Evolutionary conservation across 2,888 invertebrate genomes (phyloP).

Genomic region (Drosophila heteroneura): DNA sequence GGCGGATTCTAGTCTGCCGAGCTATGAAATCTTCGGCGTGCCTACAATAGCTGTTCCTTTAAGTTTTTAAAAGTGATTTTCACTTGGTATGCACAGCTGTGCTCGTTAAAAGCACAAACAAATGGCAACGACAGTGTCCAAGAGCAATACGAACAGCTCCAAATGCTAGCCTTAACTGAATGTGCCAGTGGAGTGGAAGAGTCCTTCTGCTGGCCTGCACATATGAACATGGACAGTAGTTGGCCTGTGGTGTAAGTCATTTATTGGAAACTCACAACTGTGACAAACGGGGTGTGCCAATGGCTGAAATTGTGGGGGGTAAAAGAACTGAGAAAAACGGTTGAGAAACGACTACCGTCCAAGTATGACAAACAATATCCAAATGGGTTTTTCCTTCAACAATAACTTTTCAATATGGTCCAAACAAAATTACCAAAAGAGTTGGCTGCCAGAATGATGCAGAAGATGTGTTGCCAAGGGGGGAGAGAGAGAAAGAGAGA

Average conservation of each 20-base stretch:
- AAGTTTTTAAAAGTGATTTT: conserved; percentile 71
- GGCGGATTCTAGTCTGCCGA: not conserved
- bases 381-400: conserved; percentile 76
- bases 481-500: not conserved
- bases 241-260: conserved; percentile 71
- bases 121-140: conserved; percentile 21
- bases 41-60: not conserved
- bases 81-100: conserved; percentile 64
- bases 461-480: conserved; percentile 23
- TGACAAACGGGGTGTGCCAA: not conserved
- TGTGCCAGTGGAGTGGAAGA: conserved; percentile 15
- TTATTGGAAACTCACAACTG: conserved; percentile 72
- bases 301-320: not conserved
- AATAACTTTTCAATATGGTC: conserved; percentile 77
- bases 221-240: conserved; percentile 37
- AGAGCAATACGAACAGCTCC: conserved; percentile 2
- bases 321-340: conserved; percentile 4
- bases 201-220: conserved; percentile 11
- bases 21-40: not conserved
- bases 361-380: conserved; percentile 79
- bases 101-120: conserved; percentile 75
- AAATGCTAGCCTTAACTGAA: conserved; percentile 7
- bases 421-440: conserved; percentile 69
- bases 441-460: conserved; percentile 36
- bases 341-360: conserved; percentile 33